phyloP scores from a whole-genome alignment of 2,113 vertebrate genomes.

The Girardinichthys multiradiatus region DNA sequence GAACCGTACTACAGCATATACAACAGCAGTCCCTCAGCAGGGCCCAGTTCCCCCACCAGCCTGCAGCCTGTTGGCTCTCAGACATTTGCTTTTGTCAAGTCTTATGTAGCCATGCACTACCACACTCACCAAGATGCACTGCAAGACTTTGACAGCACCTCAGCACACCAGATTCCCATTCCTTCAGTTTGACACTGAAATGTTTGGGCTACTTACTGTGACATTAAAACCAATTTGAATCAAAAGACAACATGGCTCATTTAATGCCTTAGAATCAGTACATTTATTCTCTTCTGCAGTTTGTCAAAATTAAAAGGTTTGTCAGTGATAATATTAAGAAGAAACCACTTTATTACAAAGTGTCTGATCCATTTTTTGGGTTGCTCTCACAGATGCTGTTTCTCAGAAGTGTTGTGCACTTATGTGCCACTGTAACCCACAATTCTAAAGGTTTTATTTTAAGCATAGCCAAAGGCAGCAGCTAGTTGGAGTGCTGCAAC shows the following conservation, averaged over 20 bases:
- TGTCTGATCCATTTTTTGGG: conserved; percentile 40
- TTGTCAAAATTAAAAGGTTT: conserved; percentile 32
- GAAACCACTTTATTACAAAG: conserved; percentile 32
- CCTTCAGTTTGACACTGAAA: conserved; percentile 82
- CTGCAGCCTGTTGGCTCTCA: conserved; percentile 84
- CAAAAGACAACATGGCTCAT: conserved; percentile 15
- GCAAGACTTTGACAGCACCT: conserved; percentile 84
- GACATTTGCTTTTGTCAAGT: conserved; percentile 86
- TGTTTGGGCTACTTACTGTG: conserved; percentile 12
- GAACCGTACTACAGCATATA: conserved; percentile 98
- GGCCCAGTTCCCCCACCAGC: conserved; percentile 83
- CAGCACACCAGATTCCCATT: conserved; percentile 86
- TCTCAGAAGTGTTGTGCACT: conserved; percentile 46
- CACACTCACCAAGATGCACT: conserved; percentile 83
- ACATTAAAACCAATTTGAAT: conserved; percentile 32
- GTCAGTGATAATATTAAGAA: conserved; percentile 22
- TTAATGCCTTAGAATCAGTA: conserved; percentile 32
- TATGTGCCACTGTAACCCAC: conserved; percentile 45
- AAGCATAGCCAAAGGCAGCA: conserved; percentile 18
- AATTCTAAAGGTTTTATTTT: conserved; percentile 18
- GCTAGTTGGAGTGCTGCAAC: conserved; percentile 21
- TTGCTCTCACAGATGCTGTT: conserved; percentile 58
- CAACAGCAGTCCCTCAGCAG: conserved; percentile 89
- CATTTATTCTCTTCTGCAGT: conserved; percentile 43
- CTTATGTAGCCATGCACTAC: conserved; percentile 90